phyloP scores from a whole-genome alignment of 1,140 invertebrate species.

The Heliconius congener region DNA sequence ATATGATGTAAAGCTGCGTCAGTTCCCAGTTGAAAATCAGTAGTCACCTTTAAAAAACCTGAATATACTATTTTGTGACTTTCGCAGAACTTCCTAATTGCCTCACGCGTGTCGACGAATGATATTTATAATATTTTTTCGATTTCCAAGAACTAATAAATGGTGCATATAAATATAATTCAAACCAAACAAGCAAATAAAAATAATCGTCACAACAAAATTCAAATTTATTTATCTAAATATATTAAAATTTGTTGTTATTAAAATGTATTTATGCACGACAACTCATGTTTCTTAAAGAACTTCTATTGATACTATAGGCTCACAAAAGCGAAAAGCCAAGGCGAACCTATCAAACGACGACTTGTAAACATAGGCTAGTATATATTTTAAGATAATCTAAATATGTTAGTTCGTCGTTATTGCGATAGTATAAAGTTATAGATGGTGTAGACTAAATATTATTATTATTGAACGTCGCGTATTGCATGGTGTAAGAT shows the following conservation, averaged over 20 bases:
- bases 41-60: slow-evolving; percentile 20
- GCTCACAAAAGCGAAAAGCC: slow-evolving; percentile 33
- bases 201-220: neutral
- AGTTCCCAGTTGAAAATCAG: slow-evolving; percentile 8
- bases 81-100: slow-evolving; percentile 17
- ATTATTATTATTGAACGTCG: slow-evolving; percentile 72
- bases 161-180: neutral
- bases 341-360: slow-evolving; percentile 38
- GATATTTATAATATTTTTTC: slow-evolving; percentile 6
- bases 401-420: slow-evolving; percentile 51
- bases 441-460: slow-evolving; percentile 67
- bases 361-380: slow-evolving; percentile 35
- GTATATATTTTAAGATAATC: slow-evolving; percentile 43
- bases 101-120: neutral
- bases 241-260: slow-evolving; percentile 1
- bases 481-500: slow-evolving; percentile 67
- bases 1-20: neutral
- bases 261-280: slow-evolving; percentile 43
- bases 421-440: slow-evolving; percentile 56
- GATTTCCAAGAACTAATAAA: neutral
- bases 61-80: slow-evolving; percentile 9
- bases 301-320: slow-evolving; percentile 10
- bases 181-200: neutral
- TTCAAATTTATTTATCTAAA: neutral
- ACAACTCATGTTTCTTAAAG: slow-evolving; percentile 36